These are phyloP conservation scores for Geococcyx californianus DNA, from an alignment of 2,113 vertebrate genomes.

Conservation along the genomic window DNA sequence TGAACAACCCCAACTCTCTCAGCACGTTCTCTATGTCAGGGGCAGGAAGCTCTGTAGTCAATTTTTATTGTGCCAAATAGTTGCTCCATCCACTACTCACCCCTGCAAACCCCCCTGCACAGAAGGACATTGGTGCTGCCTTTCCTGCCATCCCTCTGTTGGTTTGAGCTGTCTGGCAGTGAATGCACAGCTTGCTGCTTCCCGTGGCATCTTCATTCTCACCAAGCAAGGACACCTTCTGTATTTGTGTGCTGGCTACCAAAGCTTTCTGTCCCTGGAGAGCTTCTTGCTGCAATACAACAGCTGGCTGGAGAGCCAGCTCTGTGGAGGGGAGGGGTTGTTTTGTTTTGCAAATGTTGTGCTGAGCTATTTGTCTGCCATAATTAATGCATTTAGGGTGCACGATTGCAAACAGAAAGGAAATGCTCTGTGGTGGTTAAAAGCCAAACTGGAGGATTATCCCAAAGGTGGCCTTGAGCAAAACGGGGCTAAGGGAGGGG, in stretches of 20 bases:
- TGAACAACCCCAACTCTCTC: no score
- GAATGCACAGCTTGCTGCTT: background rate
- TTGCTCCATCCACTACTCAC: background rate
- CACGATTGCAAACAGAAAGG: conserved; percentile 66
- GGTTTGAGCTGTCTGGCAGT: background rate
- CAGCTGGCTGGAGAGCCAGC: conserved; percentile 20
- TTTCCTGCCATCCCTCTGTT: background rate
- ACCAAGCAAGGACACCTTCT: background rate
- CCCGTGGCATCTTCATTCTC: background rate
- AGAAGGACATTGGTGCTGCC: background rate
- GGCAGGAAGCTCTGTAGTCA: background rate
- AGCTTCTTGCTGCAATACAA: background rate
- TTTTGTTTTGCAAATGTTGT: conserved; percentile 23
- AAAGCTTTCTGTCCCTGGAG: background rate
- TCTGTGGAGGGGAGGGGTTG: background rate
- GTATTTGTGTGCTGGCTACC: accelerated
- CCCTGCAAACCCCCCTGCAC: accelerated
- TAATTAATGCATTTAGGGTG: conserved; percentile 66
- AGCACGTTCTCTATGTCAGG: background rate
- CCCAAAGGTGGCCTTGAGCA: background rate
- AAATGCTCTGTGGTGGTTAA: conserved; percentile 22
- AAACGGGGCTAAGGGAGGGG: background rate
- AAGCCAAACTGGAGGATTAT: background rate
- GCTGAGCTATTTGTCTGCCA: conserved; percentile 53
- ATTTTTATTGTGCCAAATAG: background rate